A percentile compares a stretch with the other conserved stretches of the same genome.
These are phyloP conservation scores for Acipenser transmontanus DNA, from an alignment of 2,797 vertebrate species.

Conservation along the genomic window DNA sequence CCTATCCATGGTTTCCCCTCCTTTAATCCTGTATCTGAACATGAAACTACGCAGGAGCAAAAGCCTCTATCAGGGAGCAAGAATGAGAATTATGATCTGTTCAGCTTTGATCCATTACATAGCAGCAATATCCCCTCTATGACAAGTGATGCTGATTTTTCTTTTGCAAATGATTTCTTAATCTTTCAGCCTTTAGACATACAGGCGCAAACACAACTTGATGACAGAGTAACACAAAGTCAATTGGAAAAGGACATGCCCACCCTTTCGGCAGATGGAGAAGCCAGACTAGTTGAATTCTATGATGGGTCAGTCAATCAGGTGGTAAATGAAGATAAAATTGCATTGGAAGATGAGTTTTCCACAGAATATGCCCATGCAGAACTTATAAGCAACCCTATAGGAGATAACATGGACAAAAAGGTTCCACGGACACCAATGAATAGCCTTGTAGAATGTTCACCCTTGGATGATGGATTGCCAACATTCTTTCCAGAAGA, in stretches of 20 bases:
- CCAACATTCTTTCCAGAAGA: conserved; percentile 73
- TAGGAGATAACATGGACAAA: conserved; percentile 55
- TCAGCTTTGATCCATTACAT: conserved; percentile 70
- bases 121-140: conserved; percentile 52
- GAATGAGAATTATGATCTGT: conserved; percentile 67
- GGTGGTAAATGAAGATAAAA: conserved; percentile 41
- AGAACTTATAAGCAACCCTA: not conserved
- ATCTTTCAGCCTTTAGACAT: conserved; percentile 31
- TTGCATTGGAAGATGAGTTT: conserved; percentile 42
- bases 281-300: conserved; percentile 64
- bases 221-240: conserved; percentile 22
- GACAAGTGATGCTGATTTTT: conserved; percentile 53
- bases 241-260: conserved; percentile 41
- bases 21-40: conserved; percentile 63
- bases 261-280: conserved; percentile 61
- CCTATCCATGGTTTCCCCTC: conserved; percentile 72
- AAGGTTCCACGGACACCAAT: conserved; percentile 76
- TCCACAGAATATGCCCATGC: conserved; percentile 10
- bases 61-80: conserved; percentile 51
- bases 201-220: conserved; percentile 48
- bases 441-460: conserved; percentile 79
- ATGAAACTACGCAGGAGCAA: conserved; percentile 63
- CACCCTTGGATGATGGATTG: conserved; percentile 67
- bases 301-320: conserved; percentile 50
- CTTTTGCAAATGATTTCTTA: conserved; percentile 47